phyloP scores from a whole-genome alignment of 2,113 vertebrate species.

The Rhinogobius similis region DNA sequence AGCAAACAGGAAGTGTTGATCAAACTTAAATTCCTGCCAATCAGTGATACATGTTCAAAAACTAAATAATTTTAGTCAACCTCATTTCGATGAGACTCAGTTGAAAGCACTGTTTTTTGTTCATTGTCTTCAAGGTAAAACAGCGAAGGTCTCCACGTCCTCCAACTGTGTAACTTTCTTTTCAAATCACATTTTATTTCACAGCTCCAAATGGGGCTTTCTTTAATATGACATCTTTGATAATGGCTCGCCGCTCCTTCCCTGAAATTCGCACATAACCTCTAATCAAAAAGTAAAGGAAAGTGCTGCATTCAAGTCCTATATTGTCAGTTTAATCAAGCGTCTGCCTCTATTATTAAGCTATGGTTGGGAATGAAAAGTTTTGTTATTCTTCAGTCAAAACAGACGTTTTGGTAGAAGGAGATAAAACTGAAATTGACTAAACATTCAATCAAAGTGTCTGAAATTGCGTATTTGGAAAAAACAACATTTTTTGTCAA shows the following conservation, averaged over 20 bases:
- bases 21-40: too few relatives aligned
- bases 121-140: neutral
- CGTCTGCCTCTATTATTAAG: neutral
- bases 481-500: neutral
- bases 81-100: too few relatives aligned
- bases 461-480: neutral
- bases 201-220: slow-evolving; percentile 19
- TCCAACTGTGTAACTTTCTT: slow-evolving; percentile 14
- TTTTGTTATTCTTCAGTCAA: neutral
- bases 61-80: too few relatives aligned
- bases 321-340: slow-evolving; percentile 6
- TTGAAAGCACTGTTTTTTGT: too few relatives aligned
- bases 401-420: neutral
- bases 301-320: neutral
- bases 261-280: slow-evolving; percentile 8
- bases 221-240: slow-evolving; percentile 2
- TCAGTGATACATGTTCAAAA: too few relatives aligned
- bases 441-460: neutral
- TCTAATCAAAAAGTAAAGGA: slow-evolving; percentile 1
- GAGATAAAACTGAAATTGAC: neutral
- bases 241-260: slow-evolving; percentile 4
- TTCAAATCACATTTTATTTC: slow-evolving; percentile 26
- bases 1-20: too few relatives aligned
- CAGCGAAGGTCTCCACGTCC: slow-evolving; percentile 10
- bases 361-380: neutral